A percentile compares a stretch with the other conserved stretches of the same genome.
Evolutionary conservation across 2,888 invertebrate species (phyloP).

Genomic region (Clunio marinus): DNA sequence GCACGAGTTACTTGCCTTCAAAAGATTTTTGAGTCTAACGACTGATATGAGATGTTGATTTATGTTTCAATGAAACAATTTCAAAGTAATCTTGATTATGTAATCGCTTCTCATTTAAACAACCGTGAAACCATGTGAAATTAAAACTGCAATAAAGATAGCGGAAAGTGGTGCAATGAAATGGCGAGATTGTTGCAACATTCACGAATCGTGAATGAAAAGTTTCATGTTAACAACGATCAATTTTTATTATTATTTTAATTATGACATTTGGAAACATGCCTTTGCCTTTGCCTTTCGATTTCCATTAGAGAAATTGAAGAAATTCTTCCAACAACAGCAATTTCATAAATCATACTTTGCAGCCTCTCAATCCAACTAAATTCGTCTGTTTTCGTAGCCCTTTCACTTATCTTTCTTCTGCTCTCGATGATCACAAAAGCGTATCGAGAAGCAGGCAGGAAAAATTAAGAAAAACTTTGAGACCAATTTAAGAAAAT

Average conservation of each 20-base stretch:
- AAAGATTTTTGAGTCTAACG: not conserved
- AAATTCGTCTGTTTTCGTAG: not conserved
- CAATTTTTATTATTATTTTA: not conserved
- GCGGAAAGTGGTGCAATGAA: not conserved
- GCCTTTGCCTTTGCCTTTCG: not conserved
- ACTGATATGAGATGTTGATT: constrained; percentile 31
- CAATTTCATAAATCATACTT: not conserved
- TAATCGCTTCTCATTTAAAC: constrained; percentile 31
- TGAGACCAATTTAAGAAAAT: constrained; percentile 22
- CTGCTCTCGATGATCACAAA: constrained; percentile 10
- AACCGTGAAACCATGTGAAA: constrained; percentile 28
- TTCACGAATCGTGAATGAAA: not conserved
- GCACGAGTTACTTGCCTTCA: not conserved
- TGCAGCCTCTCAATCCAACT: not conserved
- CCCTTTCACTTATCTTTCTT: not conserved
- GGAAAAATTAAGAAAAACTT: not conserved
- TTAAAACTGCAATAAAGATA: not conserved
- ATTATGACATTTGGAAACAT: not conserved
- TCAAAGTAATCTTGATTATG: constrained; percentile 9
- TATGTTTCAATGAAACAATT: constrained; percentile 31
- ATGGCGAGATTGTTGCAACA: not conserved
- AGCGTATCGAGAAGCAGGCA: too few relatives aligned
- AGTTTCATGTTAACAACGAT: not conserved
- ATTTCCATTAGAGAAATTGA: not conserved
- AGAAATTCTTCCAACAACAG: not conserved